These are phyloP conservation scores for Rissa tridactyla DNA, from an alignment of 2,113 vertebrate species.

Conservation along the genomic window DNA sequence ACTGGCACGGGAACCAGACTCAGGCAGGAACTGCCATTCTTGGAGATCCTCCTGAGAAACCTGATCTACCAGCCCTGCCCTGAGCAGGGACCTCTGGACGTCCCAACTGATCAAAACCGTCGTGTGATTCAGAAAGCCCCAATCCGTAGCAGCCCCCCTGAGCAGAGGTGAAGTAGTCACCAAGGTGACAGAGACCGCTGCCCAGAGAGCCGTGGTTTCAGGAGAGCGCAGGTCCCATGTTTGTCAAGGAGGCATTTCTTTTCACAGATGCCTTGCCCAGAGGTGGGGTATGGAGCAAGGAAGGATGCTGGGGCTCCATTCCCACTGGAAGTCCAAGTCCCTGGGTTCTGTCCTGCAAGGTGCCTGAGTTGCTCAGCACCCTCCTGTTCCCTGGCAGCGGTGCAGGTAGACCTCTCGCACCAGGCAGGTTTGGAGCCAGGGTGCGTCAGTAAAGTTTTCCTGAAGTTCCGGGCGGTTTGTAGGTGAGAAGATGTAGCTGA, in stretches of 20 bases:
- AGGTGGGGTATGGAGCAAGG: not conserved
- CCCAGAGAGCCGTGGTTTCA: not conserved
- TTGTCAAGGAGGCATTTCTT: not conserved
- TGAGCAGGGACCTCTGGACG: not conserved
- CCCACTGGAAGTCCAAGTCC: not conserved
- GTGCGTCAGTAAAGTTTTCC: not conserved
- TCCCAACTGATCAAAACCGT: accelerated
- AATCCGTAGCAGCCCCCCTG: not conserved
- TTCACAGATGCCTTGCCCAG: not conserved
- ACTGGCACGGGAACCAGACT: not conserved
- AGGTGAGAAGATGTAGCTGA: not conserved
- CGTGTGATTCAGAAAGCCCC: not conserved
- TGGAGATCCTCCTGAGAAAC: not conserved
- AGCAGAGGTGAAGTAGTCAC: not conserved
- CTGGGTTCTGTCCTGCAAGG: not conserved
- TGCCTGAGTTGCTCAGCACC: not conserved
- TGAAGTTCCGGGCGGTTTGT: not conserved
- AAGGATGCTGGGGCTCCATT: not conserved
- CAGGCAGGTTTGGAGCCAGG: not conserved
- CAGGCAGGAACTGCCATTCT: not conserved
- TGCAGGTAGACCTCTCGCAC: not conserved
- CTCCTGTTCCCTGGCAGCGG: not conserved
- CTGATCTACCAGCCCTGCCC: not conserved
- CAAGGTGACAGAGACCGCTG: accelerated
- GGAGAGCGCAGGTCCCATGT: accelerated